A percentile compares a stretch with the other conserved stretches of the same genome.
phyloP scores from a whole-genome alignment of 2,888 invertebrate genomes.

The Andricus curvator region DNA sequence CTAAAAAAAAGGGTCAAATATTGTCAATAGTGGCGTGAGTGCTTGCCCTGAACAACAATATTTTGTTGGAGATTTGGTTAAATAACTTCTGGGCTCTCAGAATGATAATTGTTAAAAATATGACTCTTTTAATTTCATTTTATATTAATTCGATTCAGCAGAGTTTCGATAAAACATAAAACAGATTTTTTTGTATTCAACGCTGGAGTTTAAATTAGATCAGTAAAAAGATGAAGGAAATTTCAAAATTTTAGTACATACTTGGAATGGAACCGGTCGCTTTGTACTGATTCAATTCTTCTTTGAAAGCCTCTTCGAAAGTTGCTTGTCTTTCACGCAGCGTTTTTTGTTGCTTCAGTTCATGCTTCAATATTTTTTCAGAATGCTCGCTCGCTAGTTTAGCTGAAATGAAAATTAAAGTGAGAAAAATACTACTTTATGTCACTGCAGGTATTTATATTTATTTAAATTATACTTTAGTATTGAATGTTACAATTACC shows the following conservation, averaged over 20 bases:
- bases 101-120: too few relatives aligned
- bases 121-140: too few relatives aligned
- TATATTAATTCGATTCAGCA: too few relatives aligned
- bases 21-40: too few relatives aligned
- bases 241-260: slow-evolving; percentile 68
- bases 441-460: too few relatives aligned
- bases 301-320: slow-evolving; percentile 85
- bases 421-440: slow-evolving; percentile 42
- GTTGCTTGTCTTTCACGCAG: slow-evolving; percentile 84
- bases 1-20: too few relatives aligned
- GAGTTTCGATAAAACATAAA: too few relatives aligned
- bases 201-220: too few relatives aligned
- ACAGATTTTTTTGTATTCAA: too few relatives aligned
- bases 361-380: slow-evolving; percentile 80
- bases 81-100: too few relatives aligned
- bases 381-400: slow-evolving; percentile 82
- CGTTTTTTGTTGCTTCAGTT: slow-evolving; percentile 80
- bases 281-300: slow-evolving; percentile 84
- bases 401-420: slow-evolving; percentile 73
- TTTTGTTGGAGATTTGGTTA: too few relatives aligned
- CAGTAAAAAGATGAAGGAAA: not conserved
- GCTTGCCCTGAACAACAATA: too few relatives aligned
- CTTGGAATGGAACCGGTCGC: slow-evolving; percentile 83
- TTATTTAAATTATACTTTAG: not conserved
- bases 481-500: slow-evolving; percentile 76